These are phyloP conservation scores for Lamellibrachia luymesi DNA, from an alignment of 1,140 invertebrate species.

Conservation along the genomic window DNA sequence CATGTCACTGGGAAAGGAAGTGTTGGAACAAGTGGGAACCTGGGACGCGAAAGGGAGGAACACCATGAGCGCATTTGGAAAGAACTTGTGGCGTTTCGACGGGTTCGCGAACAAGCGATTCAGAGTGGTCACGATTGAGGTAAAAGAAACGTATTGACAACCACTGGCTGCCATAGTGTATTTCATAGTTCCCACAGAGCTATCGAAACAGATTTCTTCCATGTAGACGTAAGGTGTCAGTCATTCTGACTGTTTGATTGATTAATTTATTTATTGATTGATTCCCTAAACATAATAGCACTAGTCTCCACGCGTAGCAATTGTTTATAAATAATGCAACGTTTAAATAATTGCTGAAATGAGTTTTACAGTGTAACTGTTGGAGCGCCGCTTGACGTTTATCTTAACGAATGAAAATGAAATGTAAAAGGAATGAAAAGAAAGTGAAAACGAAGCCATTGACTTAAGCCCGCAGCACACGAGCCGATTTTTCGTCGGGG, in stretches of 20 bases:
- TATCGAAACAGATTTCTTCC: neutral
- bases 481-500: no score
- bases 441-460: no score
- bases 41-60: neutral
- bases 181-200: neutral
- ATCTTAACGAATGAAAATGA: no score
- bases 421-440: no score
- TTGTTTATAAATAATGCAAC: no score
- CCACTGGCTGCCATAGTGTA: neutral
- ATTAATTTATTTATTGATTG: no score
- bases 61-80: neutral
- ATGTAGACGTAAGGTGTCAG: neutral
- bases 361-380: no score
- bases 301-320: no score
- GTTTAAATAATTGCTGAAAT: no score
- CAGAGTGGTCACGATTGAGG: neutral
- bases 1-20: neutral
- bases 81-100: neutral
- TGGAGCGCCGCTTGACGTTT: no score
- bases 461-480: no score
- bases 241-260: neutral
- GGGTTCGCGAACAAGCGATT: neutral
- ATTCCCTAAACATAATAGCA: no score
- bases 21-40: neutral
- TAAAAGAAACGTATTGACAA: neutral